Evolutionary conservation across 1,140 invertebrate species (phyloP), one percentile per base, ranked within the genome.

Genomic region (Phymorhynchus buccinoides): DNA sequence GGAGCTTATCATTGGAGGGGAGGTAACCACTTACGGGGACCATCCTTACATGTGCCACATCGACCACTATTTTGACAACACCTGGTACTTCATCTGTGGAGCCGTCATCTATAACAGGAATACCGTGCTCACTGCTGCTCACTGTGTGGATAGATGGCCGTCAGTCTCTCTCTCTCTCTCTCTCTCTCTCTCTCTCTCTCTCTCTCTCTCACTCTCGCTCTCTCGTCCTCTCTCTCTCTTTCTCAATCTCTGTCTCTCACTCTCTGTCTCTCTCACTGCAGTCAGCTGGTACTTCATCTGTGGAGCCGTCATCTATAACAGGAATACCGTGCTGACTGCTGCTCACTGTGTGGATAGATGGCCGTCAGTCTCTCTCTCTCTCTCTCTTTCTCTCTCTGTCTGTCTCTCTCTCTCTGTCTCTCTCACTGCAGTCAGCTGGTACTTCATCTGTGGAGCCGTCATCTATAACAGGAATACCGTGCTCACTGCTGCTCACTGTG

Each of bases 201-300:
- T n/a, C n/a, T n/a, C n/a, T n/a, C n/a, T n/a, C n/a, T n/a, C n/a
- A n/a, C n/a, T n/a, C n/a, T n/a, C n/a, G n/a, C n/a, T n/a, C n/a
- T n/a, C n/a, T n/a, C n/a, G n/a, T n/a, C n/a, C n/a, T n/a, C n/a
- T n/a, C n/a, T n/a, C n/a, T n/a, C n/a, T n/a, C n/a, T n/a, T n/a
- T n/a, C n/a, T n/a, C n/a, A n/a, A n/a, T n/a, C n/a, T n/a, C n/a
- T n/a, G n/a, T n/a, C n/a, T n/a, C n/a, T n/a, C n/a, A n/a, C n/a
- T n/a, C n/a, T n/a, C n/a, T n/a, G n/a, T n/a, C n/a, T n/a, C n/a
- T n/a, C n/a, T n/a, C n/a, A n/a, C n/a, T n/a, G n/a, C n/a, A n/a
- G n/a, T n/a, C n/a, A n/a, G n/a, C n/a, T 84, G 71, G 68, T 84
- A 66, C 27, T 71, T 75, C 83, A 84, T 66, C 73, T 84, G 83